Evolutionary conservation across 2,113 vertebrate species (phyloP), one percentile per base, ranked within the genome.

Genomic region (Anarrhichthys ocellatus): DNA sequence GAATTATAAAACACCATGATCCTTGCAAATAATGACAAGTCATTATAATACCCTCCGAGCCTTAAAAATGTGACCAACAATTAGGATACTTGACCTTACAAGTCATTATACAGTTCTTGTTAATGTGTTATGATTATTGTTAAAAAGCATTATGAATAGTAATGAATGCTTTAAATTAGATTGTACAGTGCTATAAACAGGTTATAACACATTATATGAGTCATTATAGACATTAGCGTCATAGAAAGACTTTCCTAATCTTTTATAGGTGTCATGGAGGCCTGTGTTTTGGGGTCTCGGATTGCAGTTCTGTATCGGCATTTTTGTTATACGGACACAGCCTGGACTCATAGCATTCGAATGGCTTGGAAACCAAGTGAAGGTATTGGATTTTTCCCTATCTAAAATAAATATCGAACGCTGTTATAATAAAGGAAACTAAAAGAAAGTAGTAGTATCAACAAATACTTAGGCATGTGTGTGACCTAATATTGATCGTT

Each of bases 341-440:
- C 96, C 96, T 2, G 97, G 97, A 46, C 86, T 93, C 58, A 61
- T 90, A 50, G 95, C 96, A 29, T 99, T 99, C 70, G 46, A 94
- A 0, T 99, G 98, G 97, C 95, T 99, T 76, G 98, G 98, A 87
- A 18, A 89, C 14, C 98, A 99, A 94, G 74, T 98, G 75, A 95
- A 97, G 98, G 98, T 99, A 97, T 24, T 70, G 11, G 15, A 76
- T 36, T 5, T 52, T 62, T 34, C 11, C n/a, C 27, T 6, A 34
- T 34, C n/a, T 29, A 32, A 18, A 62, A 22, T 48, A 7, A 1
- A 32, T 29, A 34, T 48, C 8, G 3, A 34, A 34, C 32, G 5
- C 32, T 34, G 32, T 34, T 34, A 34, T 40, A 9, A 24, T 46
- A 24, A 67, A 73, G 6, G 13, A 27, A 15, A 44, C 27, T 42